A percentile compares a stretch with the other conserved stretches of the same genome.
Evolutionary conservation across 2,113 vertebrate species (phyloP).

Genomic region (Corythornis vintsioides): DNA sequence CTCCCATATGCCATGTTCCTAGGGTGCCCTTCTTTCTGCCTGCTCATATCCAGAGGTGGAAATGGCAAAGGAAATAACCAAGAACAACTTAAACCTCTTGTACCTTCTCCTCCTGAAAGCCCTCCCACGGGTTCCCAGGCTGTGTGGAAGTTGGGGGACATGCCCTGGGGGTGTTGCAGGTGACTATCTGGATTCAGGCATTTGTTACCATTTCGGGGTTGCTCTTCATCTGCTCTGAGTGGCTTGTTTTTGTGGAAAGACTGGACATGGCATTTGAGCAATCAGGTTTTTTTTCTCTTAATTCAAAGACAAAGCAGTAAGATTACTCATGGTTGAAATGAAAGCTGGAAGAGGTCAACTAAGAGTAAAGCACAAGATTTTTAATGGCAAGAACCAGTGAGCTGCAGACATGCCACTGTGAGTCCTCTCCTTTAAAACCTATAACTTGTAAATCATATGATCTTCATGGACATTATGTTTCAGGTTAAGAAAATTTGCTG

Average conservation of each 20-base stretch:
- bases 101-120: not conserved
- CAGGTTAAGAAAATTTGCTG: not conserved
- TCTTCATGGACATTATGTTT: not conserved
- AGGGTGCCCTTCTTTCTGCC: not conserved
- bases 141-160: not conserved
- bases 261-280: not conserved
- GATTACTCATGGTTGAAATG: not conserved
- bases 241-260: not conserved
- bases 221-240: not conserved
- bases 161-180: not conserved
- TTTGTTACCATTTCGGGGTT: not conserved
- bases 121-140: not conserved
- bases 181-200: not conserved
- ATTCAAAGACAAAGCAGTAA: not conserved
- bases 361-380: not conserved
- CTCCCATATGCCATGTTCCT: not conserved
- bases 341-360: not conserved
- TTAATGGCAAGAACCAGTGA: not conserved
- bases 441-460: not conserved
- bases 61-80: not conserved
- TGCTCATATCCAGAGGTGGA: not conserved
- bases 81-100: not conserved
- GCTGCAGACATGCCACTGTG: not conserved
- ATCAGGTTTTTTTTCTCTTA: not conserved
- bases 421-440: not conserved